A percentile compares a stretch with the other conserved stretches of the same genome.
These are phyloP conservation scores for Hyles vespertilio DNA, from an alignment of 1,140 invertebrate genomes.

Conservation along the genomic window DNA sequence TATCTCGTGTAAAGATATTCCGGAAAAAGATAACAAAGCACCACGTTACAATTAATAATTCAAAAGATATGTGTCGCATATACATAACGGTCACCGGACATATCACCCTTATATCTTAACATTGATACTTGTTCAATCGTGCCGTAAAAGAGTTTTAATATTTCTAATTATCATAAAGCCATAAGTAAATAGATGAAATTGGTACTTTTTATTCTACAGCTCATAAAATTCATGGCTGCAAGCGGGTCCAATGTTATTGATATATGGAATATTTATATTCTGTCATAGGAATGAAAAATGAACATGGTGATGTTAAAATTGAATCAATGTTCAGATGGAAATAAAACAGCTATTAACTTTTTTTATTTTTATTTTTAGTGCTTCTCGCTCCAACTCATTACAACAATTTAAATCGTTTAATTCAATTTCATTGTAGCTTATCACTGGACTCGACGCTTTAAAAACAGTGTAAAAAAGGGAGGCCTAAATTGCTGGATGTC, in stretches of 20 bases:
- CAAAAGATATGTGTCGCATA: constrained; percentile 12
- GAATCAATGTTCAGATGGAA: no score
- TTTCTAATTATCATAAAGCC: background rate
- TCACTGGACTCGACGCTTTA: constrained; percentile 20
- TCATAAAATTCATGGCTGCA: no score
- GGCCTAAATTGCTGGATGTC: constrained; percentile 39
- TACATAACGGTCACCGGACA: constrained; percentile 13
- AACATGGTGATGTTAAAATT: no score
- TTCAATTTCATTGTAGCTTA: constrained; percentile 7
- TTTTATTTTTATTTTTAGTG: no score
- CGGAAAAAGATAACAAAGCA: background rate
- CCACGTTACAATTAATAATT: constrained; percentile 11
- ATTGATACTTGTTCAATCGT: constrained; percentile 6
- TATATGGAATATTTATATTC: no score
- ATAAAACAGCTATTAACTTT: no score
- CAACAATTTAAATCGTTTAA: constrained; percentile 5
- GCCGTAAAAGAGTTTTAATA: constrained; percentile 7
- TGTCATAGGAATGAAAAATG: no score
- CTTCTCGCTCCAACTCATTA: background rate
- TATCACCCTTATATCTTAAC: background rate
- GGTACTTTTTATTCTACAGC: no score
- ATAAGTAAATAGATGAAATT: no score
- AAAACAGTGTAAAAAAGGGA: constrained; percentile 35
- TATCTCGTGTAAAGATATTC: no score
- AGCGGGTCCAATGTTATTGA: no score